These are phyloP conservation scores for Odontamblyopus rebecca DNA, from an alignment of 2,797 vertebrate genomes.

Conservation along the genomic window DNA sequence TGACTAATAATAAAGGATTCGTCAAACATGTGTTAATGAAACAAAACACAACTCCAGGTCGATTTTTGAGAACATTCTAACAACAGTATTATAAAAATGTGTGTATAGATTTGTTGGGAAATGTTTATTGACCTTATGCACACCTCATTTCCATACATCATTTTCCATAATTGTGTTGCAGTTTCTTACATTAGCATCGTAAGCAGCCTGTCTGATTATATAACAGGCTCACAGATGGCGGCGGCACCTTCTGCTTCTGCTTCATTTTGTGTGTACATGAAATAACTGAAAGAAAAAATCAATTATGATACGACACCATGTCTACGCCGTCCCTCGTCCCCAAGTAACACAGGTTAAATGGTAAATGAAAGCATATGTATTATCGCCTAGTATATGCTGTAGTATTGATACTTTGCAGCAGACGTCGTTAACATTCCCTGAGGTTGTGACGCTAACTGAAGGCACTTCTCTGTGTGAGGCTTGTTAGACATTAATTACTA, in stretches of 20 bases:
- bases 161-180: not conserved
- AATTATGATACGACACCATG: not conserved
- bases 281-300: not conserved
- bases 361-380: not conserved
- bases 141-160: not conserved
- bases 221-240: not conserved
- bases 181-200: not conserved
- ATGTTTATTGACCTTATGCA: too few relatives aligned
- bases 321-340: not conserved
- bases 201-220: not conserved
- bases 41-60: too few relatives aligned
- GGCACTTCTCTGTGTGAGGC: too few relatives aligned
- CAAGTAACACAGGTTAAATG: not conserved
- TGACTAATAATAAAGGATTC: too few relatives aligned
- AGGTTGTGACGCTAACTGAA: too few relatives aligned
- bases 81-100: too few relatives aligned
- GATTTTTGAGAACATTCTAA: too few relatives aligned
- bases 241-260: not conserved
- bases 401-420: too few relatives aligned
- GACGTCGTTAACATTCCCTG: too few relatives aligned
- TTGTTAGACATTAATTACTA: too few relatives aligned
- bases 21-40: too few relatives aligned
- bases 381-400: conserved; percentile 55
- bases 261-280: not conserved
- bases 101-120: too few relatives aligned